phyloP scores from a whole-genome alignment of 2,888 invertebrate species.

The Agrotis puta region DNA sequence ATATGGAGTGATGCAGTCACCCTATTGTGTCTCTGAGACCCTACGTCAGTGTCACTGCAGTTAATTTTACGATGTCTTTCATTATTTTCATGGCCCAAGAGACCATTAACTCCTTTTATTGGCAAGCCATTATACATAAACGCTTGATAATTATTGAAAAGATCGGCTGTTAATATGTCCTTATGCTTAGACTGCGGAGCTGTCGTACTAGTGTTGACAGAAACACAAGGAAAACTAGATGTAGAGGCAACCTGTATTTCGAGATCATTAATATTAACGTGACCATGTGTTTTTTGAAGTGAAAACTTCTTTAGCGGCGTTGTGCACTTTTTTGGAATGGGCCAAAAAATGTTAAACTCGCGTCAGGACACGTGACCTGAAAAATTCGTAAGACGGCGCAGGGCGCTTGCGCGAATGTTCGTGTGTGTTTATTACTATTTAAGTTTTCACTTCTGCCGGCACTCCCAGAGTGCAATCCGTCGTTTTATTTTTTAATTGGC shows the following conservation, averaged over 20 bases:
- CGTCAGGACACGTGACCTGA: too few relatives aligned
- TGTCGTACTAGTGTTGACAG: background rate
- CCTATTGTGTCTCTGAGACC: slow-evolving; percentile 41
- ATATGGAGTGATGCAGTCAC: slow-evolving; percentile 52
- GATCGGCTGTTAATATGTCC: background rate
- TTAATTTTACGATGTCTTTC: slow-evolving; percentile 17
- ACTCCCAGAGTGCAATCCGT: too few relatives aligned
- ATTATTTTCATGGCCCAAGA: slow-evolving; percentile 8
- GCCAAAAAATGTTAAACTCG: too few relatives aligned
- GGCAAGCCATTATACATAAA: background rate
- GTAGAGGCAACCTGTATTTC: background rate
- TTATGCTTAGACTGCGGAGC: background rate
- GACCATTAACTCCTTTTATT: background rate
- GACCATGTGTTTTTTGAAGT: background rate
- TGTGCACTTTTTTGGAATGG: too few relatives aligned
- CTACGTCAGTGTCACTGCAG: slow-evolving; percentile 23
- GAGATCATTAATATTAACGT: background rate
- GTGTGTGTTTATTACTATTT: too few relatives aligned
- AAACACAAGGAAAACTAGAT: background rate
- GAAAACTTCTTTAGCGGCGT: too few relatives aligned
- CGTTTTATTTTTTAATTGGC: too few relatives aligned
- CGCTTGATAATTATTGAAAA: background rate
- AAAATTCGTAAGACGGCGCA: too few relatives aligned
- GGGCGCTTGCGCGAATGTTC: too few relatives aligned
- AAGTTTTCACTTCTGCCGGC: too few relatives aligned